Evolutionary conservation across 2,797 vertebrate genomes (phyloP), one percentile per base, ranked within the genome.

Genomic region (Eospalax fontanierii): DNA sequence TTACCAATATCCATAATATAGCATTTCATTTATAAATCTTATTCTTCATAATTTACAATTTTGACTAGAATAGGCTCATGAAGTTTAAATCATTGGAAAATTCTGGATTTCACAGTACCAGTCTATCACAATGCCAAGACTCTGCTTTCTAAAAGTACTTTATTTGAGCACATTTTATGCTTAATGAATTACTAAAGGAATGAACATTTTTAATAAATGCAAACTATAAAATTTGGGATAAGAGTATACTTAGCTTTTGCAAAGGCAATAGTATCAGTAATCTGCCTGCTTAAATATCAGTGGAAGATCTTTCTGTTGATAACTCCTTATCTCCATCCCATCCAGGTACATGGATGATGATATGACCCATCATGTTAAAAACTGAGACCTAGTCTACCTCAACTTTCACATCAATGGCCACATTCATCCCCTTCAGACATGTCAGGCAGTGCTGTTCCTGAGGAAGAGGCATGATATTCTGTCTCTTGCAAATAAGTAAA

Each of bases 121-220:
- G 4, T 79, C 61, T 89, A 73, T 88, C 35, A 73, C 59, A 65
- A 70, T 8, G 6, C 30, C 66, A 87, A 87, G 78, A 78, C 46
- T 91, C 94, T 91, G 15, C 83, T 89, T 89, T 76, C 59, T 61
- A 33, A 90, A 93, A 91, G 76, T 65, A 79, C 57, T 76, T 92
- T 73, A 88, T 94, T 91, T 24, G 81, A 91, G 65, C 78, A 93
- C 94, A 86, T 76, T 33, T 73, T 74, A 57, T 84, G 14, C 30
- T 76, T 84, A 83, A 76, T 57, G n/a, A 89, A 71, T 68, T 80
- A 21, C 22, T 83, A 30, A 95, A 12, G 54, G n/a, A 81, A 68
- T 90, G 79, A 63, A 50, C 38, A 85, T 63, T 84, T 86, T 93
- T 78, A 91, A 74, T 43, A 89, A 92, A 87, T 84, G 33, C 15